phyloP scores from a whole-genome alignment of 2,888 invertebrate species.

The Cepaea hortensis region DNA sequence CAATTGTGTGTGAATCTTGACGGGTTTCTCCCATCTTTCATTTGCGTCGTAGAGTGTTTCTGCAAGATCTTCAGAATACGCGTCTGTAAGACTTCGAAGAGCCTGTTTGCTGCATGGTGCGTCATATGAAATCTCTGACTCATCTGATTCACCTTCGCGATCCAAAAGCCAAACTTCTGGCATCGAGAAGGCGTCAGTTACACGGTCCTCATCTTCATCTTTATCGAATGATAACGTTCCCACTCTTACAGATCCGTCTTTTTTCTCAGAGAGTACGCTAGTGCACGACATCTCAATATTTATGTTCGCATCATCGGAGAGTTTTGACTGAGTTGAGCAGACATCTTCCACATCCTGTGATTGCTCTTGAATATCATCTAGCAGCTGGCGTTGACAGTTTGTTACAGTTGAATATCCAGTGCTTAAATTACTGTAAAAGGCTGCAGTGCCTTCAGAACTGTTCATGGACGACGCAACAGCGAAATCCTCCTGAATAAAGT shows the following conservation, averaged over 20 bases:
- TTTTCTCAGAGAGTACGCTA: neutral
- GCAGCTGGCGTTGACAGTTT: neutral
- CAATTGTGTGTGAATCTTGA: neutral
- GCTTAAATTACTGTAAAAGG: neutral
- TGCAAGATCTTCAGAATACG: neutral
- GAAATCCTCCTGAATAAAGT: neutral
- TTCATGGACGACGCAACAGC: neutral
- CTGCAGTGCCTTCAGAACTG: neutral
- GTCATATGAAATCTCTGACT: neutral
- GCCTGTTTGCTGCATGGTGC: neutral
- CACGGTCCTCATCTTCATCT: neutral
- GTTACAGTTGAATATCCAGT: neutral
- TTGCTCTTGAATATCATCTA: neutral
- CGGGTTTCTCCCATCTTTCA: neutral
- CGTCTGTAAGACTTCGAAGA: neutral
- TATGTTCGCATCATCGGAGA: neutral
- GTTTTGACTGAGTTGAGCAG: no score
- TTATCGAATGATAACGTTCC: no score
- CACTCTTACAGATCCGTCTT: neutral
- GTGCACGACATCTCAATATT: neutral
- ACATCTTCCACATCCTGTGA: neutral
- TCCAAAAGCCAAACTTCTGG: neutral
- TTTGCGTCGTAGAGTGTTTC: slow-evolving; percentile 4
- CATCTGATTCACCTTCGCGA: neutral
- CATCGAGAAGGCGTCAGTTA: neutral